Evolutionary conservation across 2,113 vertebrate species (phyloP), one percentile per base, ranked within the genome.

Genomic region (Arenaria interpres): DNA sequence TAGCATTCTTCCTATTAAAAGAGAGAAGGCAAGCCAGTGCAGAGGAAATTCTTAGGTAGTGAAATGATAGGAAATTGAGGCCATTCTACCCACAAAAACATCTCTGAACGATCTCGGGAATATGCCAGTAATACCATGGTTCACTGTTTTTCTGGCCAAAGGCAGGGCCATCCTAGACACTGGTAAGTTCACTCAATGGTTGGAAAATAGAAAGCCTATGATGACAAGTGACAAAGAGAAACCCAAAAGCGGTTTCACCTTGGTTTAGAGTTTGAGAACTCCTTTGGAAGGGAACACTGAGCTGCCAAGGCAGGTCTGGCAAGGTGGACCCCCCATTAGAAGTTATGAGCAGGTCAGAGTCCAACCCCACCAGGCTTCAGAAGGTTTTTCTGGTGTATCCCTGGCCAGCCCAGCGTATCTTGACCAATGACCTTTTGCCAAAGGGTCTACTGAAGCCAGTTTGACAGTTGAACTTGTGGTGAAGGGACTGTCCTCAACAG

Each of bases 1-100:
- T 3, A 92, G 71, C 85, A 73, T 97, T 97, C 91, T 72, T 88
- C 62, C 74, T 85, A 12, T 39, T 79, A 33, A 62, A 73, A 43
- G 71, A 32, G 6, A 69, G 35, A 51, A 80, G 85, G 73, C 80
- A 72, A 93, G 88, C 53, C 72, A 20, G 89, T 18, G 80, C 95
- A 81, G 89, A 96, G 94, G 97, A 96, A 97, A 96, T 96, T 93
- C 95, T 95, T 96, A 54, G 66, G 86, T 45, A 81, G 93, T 95
- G 93, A 96, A 94, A 93, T 9, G 76, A 85, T 48, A 89, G 92
- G 84, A 93, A 94, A 84, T 48, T 12, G 32, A 94, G 77, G 76
- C 77, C 56, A 27, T 21, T 84, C 80, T 90, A 75, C 80, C 96
- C 96, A 90, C 93, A 92, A 68, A 96, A 90, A 51, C 92, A 88